Base-by-base conservation (phyloP, 2,113 vertebrate genomes). In the Mirounga angustirostris region DNA sequence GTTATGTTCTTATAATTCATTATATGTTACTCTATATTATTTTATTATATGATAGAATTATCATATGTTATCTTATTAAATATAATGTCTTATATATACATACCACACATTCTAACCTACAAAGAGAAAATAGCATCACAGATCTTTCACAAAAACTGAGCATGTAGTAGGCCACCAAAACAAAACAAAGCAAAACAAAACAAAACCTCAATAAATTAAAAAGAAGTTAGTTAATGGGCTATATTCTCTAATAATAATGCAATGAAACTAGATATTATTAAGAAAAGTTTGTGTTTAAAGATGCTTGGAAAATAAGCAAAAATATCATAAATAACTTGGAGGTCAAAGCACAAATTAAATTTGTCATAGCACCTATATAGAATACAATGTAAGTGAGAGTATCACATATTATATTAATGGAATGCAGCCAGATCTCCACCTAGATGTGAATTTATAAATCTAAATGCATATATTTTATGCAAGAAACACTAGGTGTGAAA, bases 401-500 rank as follows among this genome's bases (percentile, higher is more conserved):
- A 22, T 0, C 30, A 22, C 28, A 46, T 18, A 82, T 78, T 73
- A 86, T 18, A 13, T 19, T 90, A 95, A 87, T 46, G 19, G 18
- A 59, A 63, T 78, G 7, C 4, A 92, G 52, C 46, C 46, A 92
- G 43, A 80, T 61, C 30, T 69, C 13, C 26, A 85, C 8, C 33
- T 78, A 79, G 4, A 79, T 46, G 30, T 26, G 61, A 86, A 94
- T 40, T 83, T 65, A 36, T 19, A 87, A 88, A 22, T 9, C 22
- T 54, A 92, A 74, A 92, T 59, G 26, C 4, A 69, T 7, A 43
- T n/a, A 73, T 80, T 91, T 93, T 91, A 91, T 93, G n/a, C 24
- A 81, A 95, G 2, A 36, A 83, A 82, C 74, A 46, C 12, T 46
- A 5, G 14, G 89, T 84, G 90, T 30, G 10, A 78, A 83, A 90